Conservation (phyloP, 2,888 invertebrate genomes). For the Tanytarsus gracilentus region DNA sequence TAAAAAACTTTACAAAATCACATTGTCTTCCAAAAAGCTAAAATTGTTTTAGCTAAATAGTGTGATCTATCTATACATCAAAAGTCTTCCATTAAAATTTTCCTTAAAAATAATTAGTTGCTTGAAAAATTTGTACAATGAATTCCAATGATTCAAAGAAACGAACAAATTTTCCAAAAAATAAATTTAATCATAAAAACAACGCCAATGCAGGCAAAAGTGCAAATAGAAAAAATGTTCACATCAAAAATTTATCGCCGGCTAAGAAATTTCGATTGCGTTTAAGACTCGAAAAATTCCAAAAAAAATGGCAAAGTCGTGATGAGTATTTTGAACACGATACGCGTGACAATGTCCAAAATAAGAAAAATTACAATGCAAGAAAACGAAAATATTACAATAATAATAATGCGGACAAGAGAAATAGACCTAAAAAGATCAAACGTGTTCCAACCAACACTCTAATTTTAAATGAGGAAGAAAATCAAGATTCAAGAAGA, state of each 20-base stretch:
- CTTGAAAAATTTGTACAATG: neutral
- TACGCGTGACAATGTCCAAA: constrained; percentile 29
- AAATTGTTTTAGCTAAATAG: constrained; percentile 11
- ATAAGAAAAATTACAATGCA: neutral
- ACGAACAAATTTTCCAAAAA: constrained; percentile 10
- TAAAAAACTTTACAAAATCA: constrained; percentile 30
- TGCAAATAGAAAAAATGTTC: neutral
- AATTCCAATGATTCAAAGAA: neutral
- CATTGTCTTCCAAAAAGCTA: constrained; percentile 31
- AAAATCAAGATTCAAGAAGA: too few relatives aligned
- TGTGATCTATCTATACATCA: constrained; percentile 12
- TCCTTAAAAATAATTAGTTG: too few relatives aligned
- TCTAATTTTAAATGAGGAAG: too few relatives aligned
- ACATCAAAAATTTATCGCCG: constrained; percentile 18
- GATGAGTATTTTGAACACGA: constrained; percentile 33
- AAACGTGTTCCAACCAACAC: too few relatives aligned
- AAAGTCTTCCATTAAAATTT: neutral
- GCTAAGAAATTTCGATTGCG: constrained; percentile 26
- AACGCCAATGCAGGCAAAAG: neutral
- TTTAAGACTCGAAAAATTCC: constrained; percentile 2
- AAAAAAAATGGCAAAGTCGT: constrained; percentile 12
- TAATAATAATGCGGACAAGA: neutral
- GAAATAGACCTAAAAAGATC: neutral
- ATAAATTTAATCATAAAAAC: constrained; percentile 18
- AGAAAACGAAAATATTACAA: constrained; percentile 1